A percentile compares a stretch with the other conserved stretches of the same genome.
Evolutionary conservation across 2,888 invertebrate genomes (phyloP).

Genomic region (Sesia bembeciformis): DNA sequence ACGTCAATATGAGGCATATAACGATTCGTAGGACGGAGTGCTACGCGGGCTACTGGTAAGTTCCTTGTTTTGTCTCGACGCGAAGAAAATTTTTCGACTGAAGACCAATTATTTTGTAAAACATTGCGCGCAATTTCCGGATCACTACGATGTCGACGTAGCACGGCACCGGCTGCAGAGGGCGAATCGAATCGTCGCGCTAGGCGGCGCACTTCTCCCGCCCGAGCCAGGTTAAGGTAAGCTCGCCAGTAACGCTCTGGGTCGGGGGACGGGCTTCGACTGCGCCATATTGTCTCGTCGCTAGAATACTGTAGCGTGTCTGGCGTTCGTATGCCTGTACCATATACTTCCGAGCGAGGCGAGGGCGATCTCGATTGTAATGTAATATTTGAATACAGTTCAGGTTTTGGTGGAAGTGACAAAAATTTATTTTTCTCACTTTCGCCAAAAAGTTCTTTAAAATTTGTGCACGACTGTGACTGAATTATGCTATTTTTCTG

Average conservation of each 20-base stretch:
- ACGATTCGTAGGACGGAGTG: slow-evolving; percentile 79
- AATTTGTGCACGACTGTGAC: slow-evolving; percentile 81
- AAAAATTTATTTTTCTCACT: slow-evolving; percentile 75
- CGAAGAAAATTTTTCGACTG: slow-evolving; percentile 49
- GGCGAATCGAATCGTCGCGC: slow-evolving; percentile 84
- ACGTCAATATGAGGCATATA: slow-evolving; percentile 92
- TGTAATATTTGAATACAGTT: slow-evolving; percentile 32
- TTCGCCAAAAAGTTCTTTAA: slow-evolving; percentile 89
- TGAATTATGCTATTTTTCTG: slow-evolving; percentile 52
- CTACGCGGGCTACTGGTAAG: slow-evolving; percentile 79
- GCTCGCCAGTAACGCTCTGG: slow-evolving; percentile 80
- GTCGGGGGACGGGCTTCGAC: slow-evolving; percentile 83
- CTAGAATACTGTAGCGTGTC: slow-evolving; percentile 75
- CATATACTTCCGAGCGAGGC: slow-evolving; percentile 65
- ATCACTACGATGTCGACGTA: slow-evolving; percentile 83
- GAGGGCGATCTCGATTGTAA: slow-evolving; percentile 53
- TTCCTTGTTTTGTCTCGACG: slow-evolving; percentile 39
- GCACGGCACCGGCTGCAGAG: slow-evolving; percentile 63
- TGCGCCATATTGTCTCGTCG: slow-evolving; percentile 79
- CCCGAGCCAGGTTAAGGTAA: slow-evolving; percentile 80
- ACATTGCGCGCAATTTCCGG: slow-evolving; percentile 81
- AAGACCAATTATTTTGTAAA: slow-evolving; percentile 62
- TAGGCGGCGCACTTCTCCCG: slow-evolving; percentile 86
- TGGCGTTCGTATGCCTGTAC: slow-evolving; percentile 60
- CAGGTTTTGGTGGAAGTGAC: slow-evolving; percentile 64